Conservation (phyloP, 2,113 vertebrate genomes). For the Proterorhinus semilunaris region DNA sequence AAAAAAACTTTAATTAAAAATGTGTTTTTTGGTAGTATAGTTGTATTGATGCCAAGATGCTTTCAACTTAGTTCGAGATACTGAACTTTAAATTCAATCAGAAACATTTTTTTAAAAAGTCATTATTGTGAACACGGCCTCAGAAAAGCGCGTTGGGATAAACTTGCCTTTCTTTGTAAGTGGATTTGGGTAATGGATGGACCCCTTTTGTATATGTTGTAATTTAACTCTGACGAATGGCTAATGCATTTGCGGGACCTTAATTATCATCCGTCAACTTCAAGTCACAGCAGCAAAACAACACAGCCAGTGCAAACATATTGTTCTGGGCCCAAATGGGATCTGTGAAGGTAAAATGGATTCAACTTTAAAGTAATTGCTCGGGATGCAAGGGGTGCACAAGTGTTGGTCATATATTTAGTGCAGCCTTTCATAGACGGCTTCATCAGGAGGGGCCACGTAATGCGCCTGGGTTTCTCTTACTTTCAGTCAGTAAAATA, state of each 20-base stretch:
- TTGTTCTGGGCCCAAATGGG: constrained; percentile 7
- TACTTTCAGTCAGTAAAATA: too few species aligned
- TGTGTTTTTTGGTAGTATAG: too few species aligned
- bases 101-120: not conserved
- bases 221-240: constrained; percentile 20
- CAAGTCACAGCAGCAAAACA: constrained; percentile 3
- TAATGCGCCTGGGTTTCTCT: not conserved
- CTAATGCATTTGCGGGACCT: constrained; percentile 13
- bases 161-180: not conserved
- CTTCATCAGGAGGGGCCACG: not conserved
- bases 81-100: not conserved
- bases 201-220: constrained; percentile 8
- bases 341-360: constrained; percentile 12
- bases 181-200: constrained; percentile 21
- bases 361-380: constrained; percentile 2
- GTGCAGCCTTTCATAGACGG: not conserved
- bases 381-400: not conserved
- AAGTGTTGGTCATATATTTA: not conserved
- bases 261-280: constrained; percentile 34
- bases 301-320: constrained; percentile 14
- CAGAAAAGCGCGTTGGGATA: not conserved
- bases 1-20: too few species aligned
- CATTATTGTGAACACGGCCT: not conserved
- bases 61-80: too few species aligned
- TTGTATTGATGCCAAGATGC: too few species aligned